These are phyloP conservation scores for Notolabrus celidotus DNA, from an alignment of 2,797 vertebrate species.

Conservation along the genomic window DNA sequence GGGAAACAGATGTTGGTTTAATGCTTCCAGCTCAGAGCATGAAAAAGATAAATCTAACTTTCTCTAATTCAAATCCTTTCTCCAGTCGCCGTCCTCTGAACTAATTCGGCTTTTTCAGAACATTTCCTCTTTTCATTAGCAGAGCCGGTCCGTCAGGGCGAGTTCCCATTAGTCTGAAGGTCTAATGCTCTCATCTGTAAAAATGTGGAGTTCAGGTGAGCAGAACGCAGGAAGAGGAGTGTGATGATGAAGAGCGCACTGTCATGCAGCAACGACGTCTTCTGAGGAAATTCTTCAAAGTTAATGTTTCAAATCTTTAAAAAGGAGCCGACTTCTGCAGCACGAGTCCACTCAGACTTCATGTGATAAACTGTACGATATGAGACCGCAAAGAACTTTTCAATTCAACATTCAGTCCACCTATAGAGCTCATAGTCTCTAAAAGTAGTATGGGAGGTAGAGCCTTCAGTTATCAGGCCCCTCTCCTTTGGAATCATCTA, in stretches of 20 bases:
- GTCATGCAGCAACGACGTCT: too few relatives aligned
- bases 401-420: too few relatives aligned
- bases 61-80: too few relatives aligned
- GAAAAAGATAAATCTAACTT: constrained; percentile 24
- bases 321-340: too few relatives aligned
- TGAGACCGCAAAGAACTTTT: too few relatives aligned
- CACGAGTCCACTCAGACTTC: too few relatives aligned
- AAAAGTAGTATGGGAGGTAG: too few relatives aligned
- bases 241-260: constrained; percentile 15
- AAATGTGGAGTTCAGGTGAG: not conserved
- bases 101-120: constrained; percentile 34
- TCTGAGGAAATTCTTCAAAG: constrained; percentile 2
- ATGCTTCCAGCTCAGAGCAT: constrained; percentile 8
- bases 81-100: too few relatives aligned
- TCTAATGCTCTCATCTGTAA: constrained; percentile 12
- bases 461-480: too few relatives aligned
- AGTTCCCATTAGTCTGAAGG: constrained; percentile 42
- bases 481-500: too few relatives aligned
- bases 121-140: constrained; percentile 60
- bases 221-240: not conserved
- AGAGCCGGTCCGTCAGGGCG: constrained; percentile 39
- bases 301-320: not conserved
- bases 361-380: too few relatives aligned
- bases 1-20: constrained; percentile 34
- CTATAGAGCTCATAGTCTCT: too few relatives aligned